Conservation (phyloP, 2,797 vertebrate genomes). For the Muscicapa striata region DNA sequence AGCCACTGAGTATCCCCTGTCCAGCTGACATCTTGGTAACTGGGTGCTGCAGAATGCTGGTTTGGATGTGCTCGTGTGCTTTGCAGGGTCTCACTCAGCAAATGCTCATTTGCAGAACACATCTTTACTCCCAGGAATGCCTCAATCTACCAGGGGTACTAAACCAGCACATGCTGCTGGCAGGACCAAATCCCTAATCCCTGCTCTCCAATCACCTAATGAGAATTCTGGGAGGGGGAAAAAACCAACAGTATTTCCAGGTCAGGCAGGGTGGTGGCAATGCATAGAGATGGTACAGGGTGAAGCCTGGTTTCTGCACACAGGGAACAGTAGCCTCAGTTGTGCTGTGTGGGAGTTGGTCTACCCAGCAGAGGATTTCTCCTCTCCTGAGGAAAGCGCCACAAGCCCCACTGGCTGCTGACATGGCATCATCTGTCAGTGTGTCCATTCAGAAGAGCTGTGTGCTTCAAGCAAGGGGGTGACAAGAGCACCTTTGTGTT, state of each 20-base stretch:
- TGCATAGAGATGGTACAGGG: neutral
- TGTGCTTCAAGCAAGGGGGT: neutral
- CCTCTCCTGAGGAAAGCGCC: neutral
- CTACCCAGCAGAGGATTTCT: constrained; percentile 46
- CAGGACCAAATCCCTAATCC: neutral
- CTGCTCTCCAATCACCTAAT: neutral
- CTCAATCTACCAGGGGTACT: neutral
- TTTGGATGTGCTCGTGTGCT: neutral
- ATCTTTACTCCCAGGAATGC: neutral
- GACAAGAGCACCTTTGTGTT: neutral
- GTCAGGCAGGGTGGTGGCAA: neutral
- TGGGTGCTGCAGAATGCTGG: neutral
- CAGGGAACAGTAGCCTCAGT: neutral
- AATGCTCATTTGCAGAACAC: neutral
- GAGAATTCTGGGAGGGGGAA: neutral
- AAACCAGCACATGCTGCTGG: neutral
- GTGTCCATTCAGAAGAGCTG: neutral
- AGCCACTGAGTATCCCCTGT: neutral
- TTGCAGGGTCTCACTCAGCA: neutral
- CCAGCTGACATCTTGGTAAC: neutral
- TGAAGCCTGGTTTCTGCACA: neutral
- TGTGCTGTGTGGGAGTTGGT: neutral
- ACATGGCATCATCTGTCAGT: neutral
- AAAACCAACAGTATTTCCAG: neutral
- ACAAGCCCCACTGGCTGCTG: neutral